A percentile compares a stretch with the other conserved stretches of the same genome.
These are phyloP conservation scores for Anagyrus pseudococci DNA, from an alignment of 2,888 invertebrate genomes.

Conservation along the genomic window DNA sequence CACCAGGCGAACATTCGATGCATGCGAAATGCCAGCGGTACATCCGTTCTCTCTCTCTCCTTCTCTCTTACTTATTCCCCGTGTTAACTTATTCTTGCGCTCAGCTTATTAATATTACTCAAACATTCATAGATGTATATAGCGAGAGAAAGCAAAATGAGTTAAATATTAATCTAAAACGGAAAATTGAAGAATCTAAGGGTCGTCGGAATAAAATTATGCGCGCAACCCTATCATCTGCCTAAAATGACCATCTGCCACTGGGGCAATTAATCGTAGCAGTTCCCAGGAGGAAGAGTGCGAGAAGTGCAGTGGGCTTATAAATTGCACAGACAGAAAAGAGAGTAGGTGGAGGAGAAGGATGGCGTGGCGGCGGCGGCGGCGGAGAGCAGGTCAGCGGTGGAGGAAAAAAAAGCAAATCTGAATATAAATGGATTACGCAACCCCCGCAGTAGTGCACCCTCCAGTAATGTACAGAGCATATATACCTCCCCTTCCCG, in stretches of 20 bases:
- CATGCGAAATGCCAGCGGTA: conserved; percentile 16
- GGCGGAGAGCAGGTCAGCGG: background rate
- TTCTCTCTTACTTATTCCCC: background rate
- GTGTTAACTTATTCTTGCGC: no score
- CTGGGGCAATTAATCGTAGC: background rate
- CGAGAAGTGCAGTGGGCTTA: conserved; percentile 8
- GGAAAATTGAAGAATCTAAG: no score
- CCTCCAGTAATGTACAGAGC: no score
- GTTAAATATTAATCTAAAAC: no score
- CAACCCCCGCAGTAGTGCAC: background rate
- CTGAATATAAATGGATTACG: conserved; percentile 32
- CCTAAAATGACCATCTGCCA: conserved; percentile 16
- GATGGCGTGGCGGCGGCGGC: background rate
- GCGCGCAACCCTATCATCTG: no score
- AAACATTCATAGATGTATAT: background rate
- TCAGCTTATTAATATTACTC: no score
- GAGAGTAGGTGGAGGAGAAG: background rate
- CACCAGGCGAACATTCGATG: conserved; percentile 2
- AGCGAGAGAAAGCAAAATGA: no score
- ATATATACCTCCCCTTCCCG: background rate
- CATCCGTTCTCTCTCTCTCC: background rate
- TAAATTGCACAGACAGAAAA: conserved; percentile 7
- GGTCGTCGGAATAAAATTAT: no score
- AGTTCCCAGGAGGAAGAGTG: background rate
- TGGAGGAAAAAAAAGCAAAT: conserved; percentile 14